Conservation (phyloP, 1,140 invertebrate species). For the Anoplolepis gracilipes region DNA sequence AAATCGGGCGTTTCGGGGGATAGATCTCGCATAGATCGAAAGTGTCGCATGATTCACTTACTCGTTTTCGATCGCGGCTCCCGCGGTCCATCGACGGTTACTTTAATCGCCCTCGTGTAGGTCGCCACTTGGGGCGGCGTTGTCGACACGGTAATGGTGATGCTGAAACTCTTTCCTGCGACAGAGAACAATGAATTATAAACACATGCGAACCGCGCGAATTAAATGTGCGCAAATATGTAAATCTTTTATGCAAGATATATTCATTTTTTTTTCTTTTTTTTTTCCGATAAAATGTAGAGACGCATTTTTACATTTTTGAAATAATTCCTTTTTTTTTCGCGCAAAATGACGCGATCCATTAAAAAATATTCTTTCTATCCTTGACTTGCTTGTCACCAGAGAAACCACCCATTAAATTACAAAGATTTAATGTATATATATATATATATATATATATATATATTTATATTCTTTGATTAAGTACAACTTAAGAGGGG, state of each 20-base stretch:
- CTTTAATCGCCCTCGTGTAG: conserved; percentile 99
- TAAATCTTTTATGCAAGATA: background rate
- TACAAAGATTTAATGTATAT: background rate
- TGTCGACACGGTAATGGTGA: conserved; percentile 97
- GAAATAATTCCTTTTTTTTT: too few relatives aligned
- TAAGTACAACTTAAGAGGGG: background rate
- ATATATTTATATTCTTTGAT: background rate
- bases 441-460: background rate
- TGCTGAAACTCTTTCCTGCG: conserved; percentile 98
- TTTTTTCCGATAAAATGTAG: too few relatives aligned
- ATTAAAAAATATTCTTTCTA: background rate
- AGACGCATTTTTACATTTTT: too few relatives aligned
- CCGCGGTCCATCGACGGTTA: conserved; percentile 98
- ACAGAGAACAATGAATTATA: conserved; percentile 71
- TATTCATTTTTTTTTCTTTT: background rate
- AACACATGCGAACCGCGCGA: background rate
- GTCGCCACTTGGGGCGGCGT: conserved; percentile 97
- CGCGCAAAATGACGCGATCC: background rate
- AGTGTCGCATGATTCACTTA: conserved; percentile 88
- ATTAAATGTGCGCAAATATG: too few relatives aligned
- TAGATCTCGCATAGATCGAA: conserved; percentile 65
- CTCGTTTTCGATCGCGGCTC: conserved; percentile 98
- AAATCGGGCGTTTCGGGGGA: too few relatives aligned
- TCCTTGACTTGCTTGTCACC: background rate
- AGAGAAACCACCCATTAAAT: background rate